Base-by-base conservation (phyloP, 1,140 invertebrate genomes). In the Pogonus chalceus region DNA sequence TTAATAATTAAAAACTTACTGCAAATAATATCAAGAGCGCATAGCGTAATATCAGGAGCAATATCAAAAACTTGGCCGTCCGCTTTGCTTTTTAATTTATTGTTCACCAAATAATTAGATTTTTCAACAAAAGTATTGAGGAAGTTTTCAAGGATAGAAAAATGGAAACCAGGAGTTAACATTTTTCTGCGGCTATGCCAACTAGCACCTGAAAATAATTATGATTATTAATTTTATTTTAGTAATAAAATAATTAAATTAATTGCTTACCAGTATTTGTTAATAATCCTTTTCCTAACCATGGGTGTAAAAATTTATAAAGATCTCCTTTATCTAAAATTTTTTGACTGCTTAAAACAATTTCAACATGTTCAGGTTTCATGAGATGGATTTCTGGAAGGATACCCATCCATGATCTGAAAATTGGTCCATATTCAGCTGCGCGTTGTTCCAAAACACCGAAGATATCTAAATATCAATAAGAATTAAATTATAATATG, bases 101-200 rank as follows among this genome's bases (percentile, higher is more conserved):
- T 81, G 1, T 79, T 65, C 0, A 84, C 75, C 52, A 93, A 70
- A n/a, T 80, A 74, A 1, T 76, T 67, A 26, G 81, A 75, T 59
- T 92, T 85, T 56, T 85, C 81, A 60, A 87, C 85, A 68, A 94
- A 89, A 0, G 90, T 78, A 16, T 81, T 79, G 2, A 92, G 62
- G 62, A 92, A 93, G 57, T 88, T 81, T 58, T 92, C 82, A 37
- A 94, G 72, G 49, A 94, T 91, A 52, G 83, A 80, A 61, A 91
- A 90, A 69, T 92, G 90, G 68, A 94, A 93, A 0, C 88, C 84
- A 22, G 90, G 90, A 1, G 90, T 93, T 3, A 94, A 63, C 49
- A 87, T 72, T 67, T 82, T 89, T 22, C 89, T 68, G 55, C 85
- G 71, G 0, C 56, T 65, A 50, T 76, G 76, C 89, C 89, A 92